phyloP scores from a whole-genome alignment of 2,888 invertebrate species.

The Pollenia labialis region DNA sequence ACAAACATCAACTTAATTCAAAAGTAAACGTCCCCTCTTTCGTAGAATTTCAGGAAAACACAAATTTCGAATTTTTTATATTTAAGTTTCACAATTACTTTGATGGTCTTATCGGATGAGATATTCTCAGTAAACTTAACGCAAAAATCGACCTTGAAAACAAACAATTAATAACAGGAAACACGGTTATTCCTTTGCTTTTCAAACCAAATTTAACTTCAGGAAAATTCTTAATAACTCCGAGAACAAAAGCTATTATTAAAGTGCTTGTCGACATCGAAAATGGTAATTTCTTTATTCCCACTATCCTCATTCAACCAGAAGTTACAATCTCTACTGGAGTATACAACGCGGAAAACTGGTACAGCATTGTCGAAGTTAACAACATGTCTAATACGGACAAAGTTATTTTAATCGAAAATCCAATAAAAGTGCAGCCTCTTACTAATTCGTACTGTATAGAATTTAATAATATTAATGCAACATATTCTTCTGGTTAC shows the following conservation, averaged over 20 bases:
- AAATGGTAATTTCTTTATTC: neutral
- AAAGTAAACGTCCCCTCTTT: conserved; percentile 28
- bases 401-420: conserved; percentile 50
- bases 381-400: conserved; percentile 42
- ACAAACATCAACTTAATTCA: conserved; percentile 20
- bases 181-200: no score
- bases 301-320: neutral
- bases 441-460: neutral
- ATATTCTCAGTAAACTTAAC: neutral
- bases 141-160: neutral
- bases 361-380: conserved; percentile 61
- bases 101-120: neutral
- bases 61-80: neutral
- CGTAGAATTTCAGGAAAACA: conserved; percentile 31
- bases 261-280: neutral
- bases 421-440: conserved; percentile 48
- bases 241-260: conserved; percentile 31
- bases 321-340: conserved; percentile 40
- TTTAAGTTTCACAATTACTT: conserved; percentile 9
- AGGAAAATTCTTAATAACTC: conserved; percentile 35
- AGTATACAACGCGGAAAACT: conserved; percentile 54
- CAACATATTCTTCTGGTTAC: neutral
- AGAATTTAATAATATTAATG: conserved; percentile 11
- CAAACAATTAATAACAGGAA: neutral
- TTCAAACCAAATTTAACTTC: conserved; percentile 60